Conservation (phyloP, 2,797 vertebrate species). For the Agapornis canus region DNA sequence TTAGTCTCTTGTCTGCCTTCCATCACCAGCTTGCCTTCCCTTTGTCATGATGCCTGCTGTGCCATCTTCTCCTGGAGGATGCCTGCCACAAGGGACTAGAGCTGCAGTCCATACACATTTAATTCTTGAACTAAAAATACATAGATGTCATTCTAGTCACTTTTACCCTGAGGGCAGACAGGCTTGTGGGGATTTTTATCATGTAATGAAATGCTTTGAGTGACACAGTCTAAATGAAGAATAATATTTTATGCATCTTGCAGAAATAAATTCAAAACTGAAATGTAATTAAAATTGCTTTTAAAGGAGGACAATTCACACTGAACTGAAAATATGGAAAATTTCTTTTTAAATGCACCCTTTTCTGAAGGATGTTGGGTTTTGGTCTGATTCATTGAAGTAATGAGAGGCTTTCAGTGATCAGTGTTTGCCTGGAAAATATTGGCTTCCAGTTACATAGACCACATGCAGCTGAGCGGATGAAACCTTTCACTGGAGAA, state of each 20-base stretch:
- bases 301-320: neutral
- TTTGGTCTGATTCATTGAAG: neutral
- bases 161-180: slow-evolving; percentile 35
- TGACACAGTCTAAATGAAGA: slow-evolving; percentile 37
- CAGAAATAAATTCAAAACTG: slow-evolving; percentile 16
- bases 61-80: neutral
- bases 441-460: neutral
- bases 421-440: neutral
- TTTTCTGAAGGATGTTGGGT: neutral
- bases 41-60: neutral
- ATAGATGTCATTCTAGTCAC: slow-evolving; percentile 54
- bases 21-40: neutral
- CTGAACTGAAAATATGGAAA: neutral
- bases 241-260: slow-evolving; percentile 21
- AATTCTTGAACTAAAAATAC: slow-evolving; percentile 54
- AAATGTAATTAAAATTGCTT: neutral
- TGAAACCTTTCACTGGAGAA: neutral
- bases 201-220: slow-evolving; percentile 50
- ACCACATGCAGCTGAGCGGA: neutral
- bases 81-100: neutral
- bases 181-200: slow-evolving; percentile 45
- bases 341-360: neutral
- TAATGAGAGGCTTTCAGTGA: neutral
- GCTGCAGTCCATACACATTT: slow-evolving; percentile 14
- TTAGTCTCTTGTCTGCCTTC: neutral